Evolutionary conservation across 2,113 vertebrate genomes (phyloP), one percentile per base, ranked within the genome.

Genomic region (Carassius carassius): DNA sequence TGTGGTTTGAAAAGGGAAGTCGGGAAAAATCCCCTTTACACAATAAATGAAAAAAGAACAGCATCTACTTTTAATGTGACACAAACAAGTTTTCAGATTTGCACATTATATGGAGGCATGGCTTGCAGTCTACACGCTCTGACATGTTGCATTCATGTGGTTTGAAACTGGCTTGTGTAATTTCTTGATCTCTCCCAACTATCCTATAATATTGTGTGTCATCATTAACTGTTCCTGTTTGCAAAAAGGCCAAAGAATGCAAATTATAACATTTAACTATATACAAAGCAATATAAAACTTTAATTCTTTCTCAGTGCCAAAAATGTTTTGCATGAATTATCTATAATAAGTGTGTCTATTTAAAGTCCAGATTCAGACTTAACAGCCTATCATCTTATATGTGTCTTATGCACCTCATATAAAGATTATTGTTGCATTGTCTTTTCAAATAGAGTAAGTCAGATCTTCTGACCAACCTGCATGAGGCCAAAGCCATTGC

Each of bases 401-500:
- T 41, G 41, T 41, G 41, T 41, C 41, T 41, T 41, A 41, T 41
- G 41, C 37, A 37, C 37, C 37, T 7, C 37, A 37, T 41, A 41
- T 41, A 9, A 41, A 41, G 37, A 37, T 29, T 29, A 29, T 41
- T 41, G 7, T 41, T 41, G 7, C 41, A 41, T 37, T 37, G 35
- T 37, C 35, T 37, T 37, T 7, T 73, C n/a, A 32, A 54, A 85
- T 5, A 70, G 23, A 65, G 29, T 25, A 76, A 9, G 35, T 21
- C 10, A 35, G 16, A 21, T 56, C 17, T 77, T 73, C 67, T 35
- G 21, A 32, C 21, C 49, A 89, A 95, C 96, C 95, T 96, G 95
- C 87, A 95, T 93, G 85, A 94, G 85, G 54, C 92, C 92, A 0
- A 92, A 91, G 12, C 70, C 91, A 6, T 94, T 94, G 14, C 92